Base-by-base conservation (phyloP, 2,113 vertebrate genomes). In the Sclerurus mexicanus region DNA sequence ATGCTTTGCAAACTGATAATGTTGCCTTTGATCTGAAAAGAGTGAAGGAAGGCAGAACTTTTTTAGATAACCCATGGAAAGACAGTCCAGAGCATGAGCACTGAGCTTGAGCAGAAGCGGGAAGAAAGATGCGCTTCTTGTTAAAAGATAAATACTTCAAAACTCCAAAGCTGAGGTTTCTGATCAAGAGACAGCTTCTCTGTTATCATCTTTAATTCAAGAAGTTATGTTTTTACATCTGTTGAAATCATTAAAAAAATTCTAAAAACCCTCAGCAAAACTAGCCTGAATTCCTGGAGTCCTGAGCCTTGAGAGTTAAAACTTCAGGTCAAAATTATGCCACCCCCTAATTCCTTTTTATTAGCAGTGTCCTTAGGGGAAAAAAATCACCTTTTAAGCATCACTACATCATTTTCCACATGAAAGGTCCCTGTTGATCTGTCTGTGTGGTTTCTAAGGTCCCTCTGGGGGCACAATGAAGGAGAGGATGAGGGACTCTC, bases 1-100 rank as follows among this genome's bases (percentile, higher is more conserved):
- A 55, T 97, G 97, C 97, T 97, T 94, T 97, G 85, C 90, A 96
- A 95, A 80, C 44, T 3, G 95, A 96, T 95, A 95, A 62, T 28
- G 58, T 67, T 86, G 50, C 37, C 81, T 97, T 97, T 97, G 95
- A 98, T 97, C 88, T 94, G 71, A 85, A 67, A 82, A 77, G 69
- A 91, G 84, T 96, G 87, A 97, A 91, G 64, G 82, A 87, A 97
- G 88, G 68, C 91, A 97, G 96, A 90, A 74, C 1, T 23, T 69
- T 92, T 88, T 44, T 66, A 91, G 94, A 97, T 95, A 97, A 96
- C 66, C 40, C 17, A 7, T 59, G 75, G 42, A 86, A 85, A 90
- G 20, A 72, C 68, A 80, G 52, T n/a, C 28, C 87, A 50, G 52
- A 93, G 63, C 42, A 52, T 3, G 31, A 93, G 74, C 74, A 19